These are phyloP conservation scores for Acromyrmex heyeri DNA, from an alignment of 1,140 invertebrate genomes.

Conservation along the genomic window DNA sequence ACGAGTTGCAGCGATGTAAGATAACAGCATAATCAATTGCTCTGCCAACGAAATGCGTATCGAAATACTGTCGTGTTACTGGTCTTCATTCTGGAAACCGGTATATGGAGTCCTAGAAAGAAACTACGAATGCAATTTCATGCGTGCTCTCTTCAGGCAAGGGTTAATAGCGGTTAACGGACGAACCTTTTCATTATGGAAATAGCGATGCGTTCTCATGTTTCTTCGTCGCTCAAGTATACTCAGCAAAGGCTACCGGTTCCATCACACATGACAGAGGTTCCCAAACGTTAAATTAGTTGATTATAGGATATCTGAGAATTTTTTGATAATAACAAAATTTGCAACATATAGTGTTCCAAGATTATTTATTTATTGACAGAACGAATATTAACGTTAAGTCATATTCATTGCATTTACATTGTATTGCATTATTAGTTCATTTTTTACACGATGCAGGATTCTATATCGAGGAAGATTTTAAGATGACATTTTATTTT, in stretches of 20 bases:
- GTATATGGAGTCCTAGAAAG: constrained; percentile 32
- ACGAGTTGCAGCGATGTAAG: background rate
- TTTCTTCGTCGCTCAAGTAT: constrained; percentile 44
- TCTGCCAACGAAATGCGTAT: constrained; percentile 39
- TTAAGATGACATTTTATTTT: no score
- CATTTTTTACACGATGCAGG: background rate
- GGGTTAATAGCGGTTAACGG: constrained; percentile 56
- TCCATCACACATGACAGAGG: constrained; percentile 19
- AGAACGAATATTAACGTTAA: background rate
- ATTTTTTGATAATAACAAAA: background rate
- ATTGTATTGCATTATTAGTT: background rate
- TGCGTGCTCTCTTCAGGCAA: constrained; percentile 34
- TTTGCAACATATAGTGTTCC: background rate
- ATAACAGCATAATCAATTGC: constrained; percentile 37
- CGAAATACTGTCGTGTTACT: constrained; percentile 15
- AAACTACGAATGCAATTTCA: constrained; percentile 46
- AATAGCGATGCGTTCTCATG: constrained; percentile 51
- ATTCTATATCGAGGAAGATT: background rate
- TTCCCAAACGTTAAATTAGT: constrained; percentile 13
- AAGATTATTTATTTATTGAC: background rate
- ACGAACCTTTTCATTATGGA: constrained; percentile 45
- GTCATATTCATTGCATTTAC: background rate
- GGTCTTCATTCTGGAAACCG: constrained; percentile 38
- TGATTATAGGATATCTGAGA: background rate
- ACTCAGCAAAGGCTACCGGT: constrained; percentile 23